Evolutionary conservation across 2,888 invertebrate species (phyloP).

Genomic region (Furcula furcula): DNA sequence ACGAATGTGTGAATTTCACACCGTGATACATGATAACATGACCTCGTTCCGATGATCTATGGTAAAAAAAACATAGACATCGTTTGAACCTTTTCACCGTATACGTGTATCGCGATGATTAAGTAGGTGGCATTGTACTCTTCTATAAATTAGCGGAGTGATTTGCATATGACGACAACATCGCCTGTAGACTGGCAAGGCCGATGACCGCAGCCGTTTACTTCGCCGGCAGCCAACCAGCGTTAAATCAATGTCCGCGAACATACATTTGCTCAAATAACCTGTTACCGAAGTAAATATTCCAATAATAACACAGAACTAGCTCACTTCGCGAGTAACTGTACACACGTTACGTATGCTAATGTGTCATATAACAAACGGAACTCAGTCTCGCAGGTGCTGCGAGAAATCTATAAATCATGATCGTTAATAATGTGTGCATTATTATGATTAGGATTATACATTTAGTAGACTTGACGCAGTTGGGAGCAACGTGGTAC

Average conservation of each 20-base stretch:
- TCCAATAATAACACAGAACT: constrained; percentile 4
- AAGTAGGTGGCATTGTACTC: constrained; percentile 36
- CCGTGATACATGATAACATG: background rate
- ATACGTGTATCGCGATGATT: constrained; percentile 16
- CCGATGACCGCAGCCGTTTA: constrained; percentile 59
- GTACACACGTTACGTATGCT: too few species aligned
- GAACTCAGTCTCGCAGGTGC: too few species aligned
- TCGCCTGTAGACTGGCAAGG: constrained; percentile 50
- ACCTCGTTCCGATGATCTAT: constrained; percentile 1
- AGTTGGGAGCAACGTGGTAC: constrained; percentile 32
- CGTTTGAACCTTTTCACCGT: constrained; percentile 8
- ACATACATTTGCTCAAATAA: constrained; percentile 32
- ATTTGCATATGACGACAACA: constrained; percentile 58
- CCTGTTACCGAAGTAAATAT: constrained; percentile 17
- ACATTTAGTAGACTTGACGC: constrained; percentile 25
- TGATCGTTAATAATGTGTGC: too few species aligned
- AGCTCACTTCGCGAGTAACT: background rate
- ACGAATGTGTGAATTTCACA: too few species aligned
- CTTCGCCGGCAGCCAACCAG: constrained; percentile 35
- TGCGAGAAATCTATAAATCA: too few species aligned
- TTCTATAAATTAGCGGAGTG: constrained; percentile 52
- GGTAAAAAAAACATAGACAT: background rate
- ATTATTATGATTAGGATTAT: too few species aligned
- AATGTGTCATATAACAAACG: too few species aligned
- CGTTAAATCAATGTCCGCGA: constrained; percentile 41